Base-by-base conservation (phyloP, 1,140 invertebrate genomes). In the Schlechtendalia chinensis region DNA sequence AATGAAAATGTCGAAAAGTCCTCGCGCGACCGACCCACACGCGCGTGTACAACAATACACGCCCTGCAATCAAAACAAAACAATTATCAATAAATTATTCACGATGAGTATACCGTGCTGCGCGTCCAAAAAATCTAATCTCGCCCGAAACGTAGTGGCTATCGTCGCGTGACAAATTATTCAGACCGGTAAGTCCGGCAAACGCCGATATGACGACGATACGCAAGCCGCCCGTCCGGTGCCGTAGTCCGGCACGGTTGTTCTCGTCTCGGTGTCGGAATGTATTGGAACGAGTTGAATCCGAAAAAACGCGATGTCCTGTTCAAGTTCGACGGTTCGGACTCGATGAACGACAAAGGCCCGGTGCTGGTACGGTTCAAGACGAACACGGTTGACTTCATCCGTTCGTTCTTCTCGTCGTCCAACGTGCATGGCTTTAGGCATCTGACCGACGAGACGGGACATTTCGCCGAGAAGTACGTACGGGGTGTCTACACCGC, bases 261-360 rank as follows among this genome's bases (percentile, higher is more conserved):
- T 67, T 11, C 27, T 5, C 27, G 8, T 29, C 19, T 45, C 3
- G 16, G 5, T 72, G 53, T 59, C 0, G 29, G 47, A 50, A 79
- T 79, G 75, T 79, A 79, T 27, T 79, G 75, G 75, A 79, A 79
- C 11, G 75, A 79, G 27, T 19, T 79, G 16, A 79, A 79, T 50
- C 75, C 75, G 2, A 12, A 29, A 14, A 79, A 61, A 27, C 54
- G 24, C 14, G 19, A 45, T 19, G 22, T 63, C 5, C 17, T 27
- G 19, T 79, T 79, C 27, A 63, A 61, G 12, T 79, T 79, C 12
- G 75, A 79, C 19, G 17, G 45, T 63, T 50, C 32, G 11, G 22
- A 47, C 14, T 19, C 63, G 14, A 79, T 50, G 50, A 79, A 47
- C 50, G 22, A 45, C 39, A 61, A 61, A 11, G 22, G 19, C 11